phyloP scores from a whole-genome alignment of 2,888 invertebrate species.

The Galeruca laticollis region DNA sequence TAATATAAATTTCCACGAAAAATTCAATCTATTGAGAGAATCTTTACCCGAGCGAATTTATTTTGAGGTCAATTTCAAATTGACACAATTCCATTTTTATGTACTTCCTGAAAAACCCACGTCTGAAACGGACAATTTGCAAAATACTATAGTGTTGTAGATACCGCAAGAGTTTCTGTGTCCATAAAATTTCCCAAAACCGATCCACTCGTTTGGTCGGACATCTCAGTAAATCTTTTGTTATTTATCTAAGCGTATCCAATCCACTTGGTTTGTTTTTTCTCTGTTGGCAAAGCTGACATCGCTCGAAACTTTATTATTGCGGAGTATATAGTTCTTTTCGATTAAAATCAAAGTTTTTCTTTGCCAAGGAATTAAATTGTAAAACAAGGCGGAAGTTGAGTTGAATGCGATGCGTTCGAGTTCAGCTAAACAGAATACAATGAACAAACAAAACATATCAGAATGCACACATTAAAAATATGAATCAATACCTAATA shows the following conservation, averaged over 20 bases:
- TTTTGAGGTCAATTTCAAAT: slow-evolving; percentile 31
- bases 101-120: slow-evolving; percentile 25
- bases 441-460: no score
- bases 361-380: slow-evolving; percentile 34
- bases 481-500: no score
- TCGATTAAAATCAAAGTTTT: slow-evolving; percentile 39
- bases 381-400: slow-evolving; percentile 19
- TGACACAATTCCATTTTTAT: slow-evolving; percentile 38
- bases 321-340: slow-evolving; percentile 33
- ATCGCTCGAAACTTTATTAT: slow-evolving; percentile 38
- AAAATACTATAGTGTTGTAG: slow-evolving; percentile 23
- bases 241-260: slow-evolving; percentile 55
- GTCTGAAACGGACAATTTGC: slow-evolving; percentile 23
- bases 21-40: not conserved
- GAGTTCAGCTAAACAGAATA: no score
- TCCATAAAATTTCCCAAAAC: slow-evolving; percentile 41
- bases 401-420: not conserved
- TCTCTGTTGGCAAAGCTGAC: slow-evolving; percentile 24
- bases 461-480: no score
- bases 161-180: slow-evolving; percentile 37
- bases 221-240: slow-evolving; percentile 55
- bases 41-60: not conserved
- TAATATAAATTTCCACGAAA: not conserved
- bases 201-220: slow-evolving; percentile 50
- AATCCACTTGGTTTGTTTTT: slow-evolving; percentile 45